A percentile compares a stretch with the other conserved stretches of the same genome.
These are phyloP conservation scores for Ariopsis seemanni DNA, from an alignment of 2,113 vertebrate species.

Conservation along the genomic window DNA sequence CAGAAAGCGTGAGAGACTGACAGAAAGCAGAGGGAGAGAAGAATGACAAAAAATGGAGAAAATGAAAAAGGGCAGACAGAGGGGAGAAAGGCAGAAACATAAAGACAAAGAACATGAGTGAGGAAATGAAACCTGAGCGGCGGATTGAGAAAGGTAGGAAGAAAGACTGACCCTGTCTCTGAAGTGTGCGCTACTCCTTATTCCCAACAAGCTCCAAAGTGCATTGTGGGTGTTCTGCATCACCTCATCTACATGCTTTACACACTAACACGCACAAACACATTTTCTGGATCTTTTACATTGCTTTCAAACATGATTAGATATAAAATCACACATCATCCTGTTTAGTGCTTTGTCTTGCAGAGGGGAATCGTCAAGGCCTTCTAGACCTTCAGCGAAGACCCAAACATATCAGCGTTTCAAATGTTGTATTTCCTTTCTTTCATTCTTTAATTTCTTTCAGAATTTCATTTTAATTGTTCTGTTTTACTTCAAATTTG, in stretches of 20 bases:
- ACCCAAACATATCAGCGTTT: too few species aligned
- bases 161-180: neutral
- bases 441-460: too few species aligned
- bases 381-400: too few species aligned
- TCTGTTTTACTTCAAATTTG: too few species aligned
- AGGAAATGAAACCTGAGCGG: neutral
- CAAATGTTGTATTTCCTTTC: too few species aligned
- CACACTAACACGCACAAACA: neutral
- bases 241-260: neutral
- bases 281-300: neutral
- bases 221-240: neutral
- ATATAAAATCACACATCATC: too few species aligned
- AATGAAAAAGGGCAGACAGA: neutral
- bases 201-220: neutral
- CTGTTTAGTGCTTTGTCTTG: too few species aligned
- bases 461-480: too few species aligned
- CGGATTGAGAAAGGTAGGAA: conserved; percentile 7
- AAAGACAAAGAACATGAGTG: conserved; percentile 40
- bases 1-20: neutral
- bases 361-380: too few species aligned
- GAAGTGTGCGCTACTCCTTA: neutral
- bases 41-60: neutral
- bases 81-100: conserved; percentile 21
- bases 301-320: neutral
- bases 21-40: neutral